Evolutionary conservation across 2,797 vertebrate genomes (phyloP).

Genomic region (Euthynnus affinis): DNA sequence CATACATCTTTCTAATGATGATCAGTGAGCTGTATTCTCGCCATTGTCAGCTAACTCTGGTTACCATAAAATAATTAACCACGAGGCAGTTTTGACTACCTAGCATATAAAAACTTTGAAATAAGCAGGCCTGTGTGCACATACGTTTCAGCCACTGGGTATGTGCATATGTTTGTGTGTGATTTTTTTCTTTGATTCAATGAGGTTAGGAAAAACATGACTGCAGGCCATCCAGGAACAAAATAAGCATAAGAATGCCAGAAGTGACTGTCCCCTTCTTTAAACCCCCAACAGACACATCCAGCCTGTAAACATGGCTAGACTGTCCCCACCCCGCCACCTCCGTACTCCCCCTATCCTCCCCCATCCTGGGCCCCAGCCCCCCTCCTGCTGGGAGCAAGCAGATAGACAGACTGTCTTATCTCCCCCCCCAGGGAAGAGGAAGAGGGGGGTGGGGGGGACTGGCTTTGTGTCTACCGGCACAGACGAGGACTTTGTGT

Average conservation of each 20-base stretch:
- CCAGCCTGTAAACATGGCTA: constrained; percentile 77
- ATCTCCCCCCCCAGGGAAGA: constrained; percentile 61
- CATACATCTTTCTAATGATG: constrained; percentile 24
- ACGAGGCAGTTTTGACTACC: constrained; percentile 4
- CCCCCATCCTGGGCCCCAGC: constrained; percentile 43
- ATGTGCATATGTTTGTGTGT: constrained; percentile 20
- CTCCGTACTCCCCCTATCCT: constrained; percentile 50
- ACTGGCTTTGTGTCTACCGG: constrained; percentile 72
- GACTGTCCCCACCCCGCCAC: constrained; percentile 64
- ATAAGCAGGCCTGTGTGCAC: not conserved
- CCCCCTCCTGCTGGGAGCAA: constrained; percentile 68
- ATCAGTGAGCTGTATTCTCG: constrained; percentile 12
- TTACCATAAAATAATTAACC: constrained; percentile 17
- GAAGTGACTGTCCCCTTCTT: constrained; percentile 67
- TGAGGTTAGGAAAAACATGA: constrained; percentile 52
- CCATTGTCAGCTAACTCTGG: constrained; percentile 24
- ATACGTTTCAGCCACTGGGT: not conserved
- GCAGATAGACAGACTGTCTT: constrained; percentile 83
- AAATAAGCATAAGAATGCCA: constrained; percentile 78
- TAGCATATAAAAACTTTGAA: constrained; percentile 13
- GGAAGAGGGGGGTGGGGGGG: constrained; percentile 62
- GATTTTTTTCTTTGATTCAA: constrained; percentile 32
- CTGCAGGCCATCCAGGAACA: constrained; percentile 58
- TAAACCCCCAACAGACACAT: constrained; percentile 69
- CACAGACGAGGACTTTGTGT: constrained; percentile 57